Conservation (phyloP, 1,140 invertebrate species). For the Zaprionus gabonicus region DNA sequence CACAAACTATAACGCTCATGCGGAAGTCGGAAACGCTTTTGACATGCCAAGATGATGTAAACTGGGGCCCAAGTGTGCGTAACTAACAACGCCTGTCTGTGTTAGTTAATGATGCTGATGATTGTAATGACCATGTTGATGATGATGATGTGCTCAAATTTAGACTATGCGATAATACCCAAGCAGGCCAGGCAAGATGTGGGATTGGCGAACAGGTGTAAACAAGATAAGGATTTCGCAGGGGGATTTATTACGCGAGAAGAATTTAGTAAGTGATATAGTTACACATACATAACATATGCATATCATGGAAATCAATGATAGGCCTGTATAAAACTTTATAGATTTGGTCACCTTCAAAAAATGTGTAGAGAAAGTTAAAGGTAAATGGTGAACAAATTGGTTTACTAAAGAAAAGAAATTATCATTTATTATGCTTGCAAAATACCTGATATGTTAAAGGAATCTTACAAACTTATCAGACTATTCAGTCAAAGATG, state of each 20-base stretch:
- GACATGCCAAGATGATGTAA: slow-evolving; percentile 53
- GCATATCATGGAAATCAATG: neutral
- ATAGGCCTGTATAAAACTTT: no score
- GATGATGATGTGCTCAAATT: slow-evolving; percentile 26
- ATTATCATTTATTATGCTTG: no score
- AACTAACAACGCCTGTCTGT: slow-evolving; percentile 20
- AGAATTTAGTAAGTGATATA: neutral
- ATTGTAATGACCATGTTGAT: slow-evolving; percentile 30
- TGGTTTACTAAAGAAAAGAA: neutral
- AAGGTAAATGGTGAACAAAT: neutral
- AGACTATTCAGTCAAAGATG: no score
- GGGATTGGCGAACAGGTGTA: neutral
- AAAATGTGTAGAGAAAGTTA: no score
- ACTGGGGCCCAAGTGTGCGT: slow-evolving; percentile 41
- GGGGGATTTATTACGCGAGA: neutral
- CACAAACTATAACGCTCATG: slow-evolving; percentile 45
- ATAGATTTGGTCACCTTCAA: no score
- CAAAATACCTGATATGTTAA: no score
- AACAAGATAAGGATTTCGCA: neutral
- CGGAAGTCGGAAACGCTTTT: slow-evolving; percentile 71
- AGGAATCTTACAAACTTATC: no score
- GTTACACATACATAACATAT: neutral
- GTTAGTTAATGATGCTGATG: slow-evolving; percentile 34
- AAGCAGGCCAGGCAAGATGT: neutral
- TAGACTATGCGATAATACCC: slow-evolving; percentile 17